Evolutionary conservation across 2,888 invertebrate species (phyloP).

Genomic region (Athrips mouffetella): DNA sequence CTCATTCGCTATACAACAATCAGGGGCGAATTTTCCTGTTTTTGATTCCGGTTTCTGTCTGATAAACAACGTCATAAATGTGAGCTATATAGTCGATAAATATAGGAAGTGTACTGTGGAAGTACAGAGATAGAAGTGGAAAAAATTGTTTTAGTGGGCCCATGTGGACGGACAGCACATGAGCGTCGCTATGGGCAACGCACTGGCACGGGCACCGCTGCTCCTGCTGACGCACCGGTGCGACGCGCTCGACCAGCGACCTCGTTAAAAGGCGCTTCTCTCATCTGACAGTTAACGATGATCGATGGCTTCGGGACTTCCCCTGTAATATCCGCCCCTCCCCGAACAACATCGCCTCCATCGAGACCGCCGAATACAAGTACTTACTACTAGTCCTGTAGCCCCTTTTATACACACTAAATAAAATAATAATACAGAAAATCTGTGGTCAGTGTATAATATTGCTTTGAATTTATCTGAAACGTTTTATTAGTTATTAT

Average conservation of each 20-base stretch:
- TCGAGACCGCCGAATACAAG: slow-evolving; percentile 4
- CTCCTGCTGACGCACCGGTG: background rate
- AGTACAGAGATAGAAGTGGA: too few relatives aligned
- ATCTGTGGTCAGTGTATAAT: too few relatives aligned
- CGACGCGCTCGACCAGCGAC: slow-evolving; percentile 39
- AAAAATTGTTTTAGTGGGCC: too few relatives aligned
- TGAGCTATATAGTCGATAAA: background rate
- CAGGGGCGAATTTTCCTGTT: background rate
- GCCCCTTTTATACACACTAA: too few relatives aligned
- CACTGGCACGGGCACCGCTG: background rate
- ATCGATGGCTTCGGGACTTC: slow-evolving; percentile 62
- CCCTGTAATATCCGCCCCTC: slow-evolving; percentile 61
- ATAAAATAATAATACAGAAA: too few relatives aligned
- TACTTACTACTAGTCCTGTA: background rate
- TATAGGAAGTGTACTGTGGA: background rate
- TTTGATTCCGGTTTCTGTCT: background rate
- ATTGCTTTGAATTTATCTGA: background rate
- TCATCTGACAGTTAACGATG: slow-evolving; percentile 67
- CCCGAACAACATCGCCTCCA: slow-evolving; percentile 24
- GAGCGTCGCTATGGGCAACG: too few relatives aligned
- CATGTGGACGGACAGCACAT: too few relatives aligned
- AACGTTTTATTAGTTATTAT: background rate
- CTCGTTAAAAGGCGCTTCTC: slow-evolving; percentile 59
- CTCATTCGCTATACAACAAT: background rate
- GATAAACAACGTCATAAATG: background rate